Evolutionary conservation across 2,888 invertebrate species (phyloP).

Genomic region (Ganaspis brasiliensis): DNA sequence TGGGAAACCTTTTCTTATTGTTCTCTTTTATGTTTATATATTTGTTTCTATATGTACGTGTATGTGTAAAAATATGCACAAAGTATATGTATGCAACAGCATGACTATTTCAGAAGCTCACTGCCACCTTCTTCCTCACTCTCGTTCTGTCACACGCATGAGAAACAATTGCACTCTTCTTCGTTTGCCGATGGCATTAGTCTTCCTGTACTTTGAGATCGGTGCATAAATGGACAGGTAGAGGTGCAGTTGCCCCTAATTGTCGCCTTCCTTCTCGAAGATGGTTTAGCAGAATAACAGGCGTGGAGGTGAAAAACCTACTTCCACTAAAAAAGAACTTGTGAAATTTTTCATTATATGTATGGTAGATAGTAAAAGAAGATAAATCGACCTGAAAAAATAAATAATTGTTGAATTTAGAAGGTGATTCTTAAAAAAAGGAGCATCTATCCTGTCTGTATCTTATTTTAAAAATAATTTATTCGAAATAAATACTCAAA

Average conservation of each 20-base stretch:
- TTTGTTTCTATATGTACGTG: neutral
- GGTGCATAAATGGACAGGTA: slow-evolving; percentile 61
- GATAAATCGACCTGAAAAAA: too few species aligned
- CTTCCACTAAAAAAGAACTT: neutral
- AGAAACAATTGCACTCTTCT: slow-evolving; percentile 58
- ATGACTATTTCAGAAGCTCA: slow-evolving; percentile 40
- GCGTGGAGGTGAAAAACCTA: slow-evolving; percentile 1
- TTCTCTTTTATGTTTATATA: slow-evolving; percentile 29
- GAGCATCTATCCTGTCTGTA: too few species aligned
- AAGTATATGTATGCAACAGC: slow-evolving; percentile 55
- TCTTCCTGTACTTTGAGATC: slow-evolving; percentile 56
- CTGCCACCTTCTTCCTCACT: slow-evolving; percentile 64
- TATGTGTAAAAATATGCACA: slow-evolving; percentile 38
- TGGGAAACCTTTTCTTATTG: slow-evolving; percentile 19
- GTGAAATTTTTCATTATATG: slow-evolving; percentile 10
- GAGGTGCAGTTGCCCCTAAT: slow-evolving; percentile 76
- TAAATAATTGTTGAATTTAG: too few species aligned
- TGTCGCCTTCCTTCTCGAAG: slow-evolving; percentile 74
- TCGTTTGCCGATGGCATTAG: slow-evolving; percentile 59
- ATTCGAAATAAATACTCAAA: too few species aligned
- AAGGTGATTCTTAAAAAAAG: too few species aligned
- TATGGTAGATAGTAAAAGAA: too few species aligned
- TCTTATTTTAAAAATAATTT: too few species aligned
- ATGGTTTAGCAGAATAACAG: slow-evolving; percentile 19
- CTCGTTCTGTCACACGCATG: slow-evolving; percentile 62